Evolutionary conservation across 2,888 invertebrate species (phyloP).

Genomic region (Myopa testacea): DNA sequence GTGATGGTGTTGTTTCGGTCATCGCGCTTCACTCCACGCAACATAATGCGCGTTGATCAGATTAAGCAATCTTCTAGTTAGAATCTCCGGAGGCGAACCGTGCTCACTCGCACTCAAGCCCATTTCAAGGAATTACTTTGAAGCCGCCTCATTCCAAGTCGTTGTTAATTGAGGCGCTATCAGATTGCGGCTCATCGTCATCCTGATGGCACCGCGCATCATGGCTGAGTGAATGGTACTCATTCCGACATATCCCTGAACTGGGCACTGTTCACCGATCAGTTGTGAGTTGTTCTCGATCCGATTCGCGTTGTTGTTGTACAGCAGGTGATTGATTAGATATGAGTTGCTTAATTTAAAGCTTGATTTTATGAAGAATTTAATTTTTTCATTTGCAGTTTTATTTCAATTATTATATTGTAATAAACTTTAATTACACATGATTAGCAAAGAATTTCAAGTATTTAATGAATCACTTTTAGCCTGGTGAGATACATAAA

Average conservation of each 20-base stretch:
- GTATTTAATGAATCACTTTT: no score
- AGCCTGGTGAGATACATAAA: no score
- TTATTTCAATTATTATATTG: no score
- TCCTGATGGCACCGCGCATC: not conserved
- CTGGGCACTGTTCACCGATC: not conserved
- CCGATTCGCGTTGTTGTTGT: no score
- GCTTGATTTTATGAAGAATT: not conserved
- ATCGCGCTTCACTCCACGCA: not conserved
- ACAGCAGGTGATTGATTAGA: not conserved
- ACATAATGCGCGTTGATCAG: constrained; percentile 30
- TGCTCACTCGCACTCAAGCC: not conserved
- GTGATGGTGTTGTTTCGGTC: not conserved
- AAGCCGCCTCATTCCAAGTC: not conserved
- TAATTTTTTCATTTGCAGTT: no score
- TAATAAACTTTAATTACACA: no score
- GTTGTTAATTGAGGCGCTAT: constrained; percentile 27
- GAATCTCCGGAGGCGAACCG: constrained; percentile 1
- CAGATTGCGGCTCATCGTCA: constrained; percentile 12
- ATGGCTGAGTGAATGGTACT: no score
- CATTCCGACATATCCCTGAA: not conserved
- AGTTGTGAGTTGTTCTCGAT: no score
- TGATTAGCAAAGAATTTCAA: no score
- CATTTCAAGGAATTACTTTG: not conserved
- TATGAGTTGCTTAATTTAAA: not conserved
- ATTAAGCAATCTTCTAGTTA: constrained; percentile 13